phyloP scores from a whole-genome alignment of 2,888 invertebrate species.

The Acleris emargana region DNA sequence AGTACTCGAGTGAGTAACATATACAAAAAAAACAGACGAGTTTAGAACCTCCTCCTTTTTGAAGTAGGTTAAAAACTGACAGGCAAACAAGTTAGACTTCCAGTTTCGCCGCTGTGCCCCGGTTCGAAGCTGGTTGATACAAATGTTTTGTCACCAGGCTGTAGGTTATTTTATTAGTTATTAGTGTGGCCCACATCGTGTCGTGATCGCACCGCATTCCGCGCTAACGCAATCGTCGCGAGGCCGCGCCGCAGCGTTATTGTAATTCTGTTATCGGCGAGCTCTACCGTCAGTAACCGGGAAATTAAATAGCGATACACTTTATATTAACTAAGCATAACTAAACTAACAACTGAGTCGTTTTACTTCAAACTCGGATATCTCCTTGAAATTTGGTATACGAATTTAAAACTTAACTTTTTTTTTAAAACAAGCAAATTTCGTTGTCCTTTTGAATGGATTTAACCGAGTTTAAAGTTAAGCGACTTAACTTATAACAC shows the following conservation, averaged over 20 bases:
- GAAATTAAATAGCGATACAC: conserved; percentile 5
- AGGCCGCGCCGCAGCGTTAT: conserved; percentile 54
- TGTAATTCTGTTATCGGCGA: conserved; percentile 29
- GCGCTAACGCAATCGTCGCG: conserved; percentile 63
- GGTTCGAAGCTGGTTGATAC: conserved; percentile 46
- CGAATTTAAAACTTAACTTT: no score
- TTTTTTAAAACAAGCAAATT: no score
- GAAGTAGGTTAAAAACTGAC: no score
- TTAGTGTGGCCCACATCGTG: conserved; percentile 59
- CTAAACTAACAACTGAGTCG: no score
- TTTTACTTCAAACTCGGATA: no score
- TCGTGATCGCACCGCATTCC: conserved; percentile 73
- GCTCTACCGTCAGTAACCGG: conserved; percentile 1
- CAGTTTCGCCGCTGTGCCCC: conserved; percentile 15
- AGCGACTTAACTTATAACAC: neutral
- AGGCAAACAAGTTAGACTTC: no score
- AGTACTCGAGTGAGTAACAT: no score
- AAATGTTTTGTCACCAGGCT: neutral
- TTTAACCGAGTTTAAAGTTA: no score
- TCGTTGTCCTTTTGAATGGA: no score
- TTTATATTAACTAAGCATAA: neutral
- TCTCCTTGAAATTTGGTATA: no score
- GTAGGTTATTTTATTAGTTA: conserved; percentile 40
- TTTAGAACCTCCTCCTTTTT: no score
- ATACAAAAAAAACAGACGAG: no score